phyloP scores from a whole-genome alignment of 2,113 vertebrate genomes.

The Ceratotherium simum region DNA sequence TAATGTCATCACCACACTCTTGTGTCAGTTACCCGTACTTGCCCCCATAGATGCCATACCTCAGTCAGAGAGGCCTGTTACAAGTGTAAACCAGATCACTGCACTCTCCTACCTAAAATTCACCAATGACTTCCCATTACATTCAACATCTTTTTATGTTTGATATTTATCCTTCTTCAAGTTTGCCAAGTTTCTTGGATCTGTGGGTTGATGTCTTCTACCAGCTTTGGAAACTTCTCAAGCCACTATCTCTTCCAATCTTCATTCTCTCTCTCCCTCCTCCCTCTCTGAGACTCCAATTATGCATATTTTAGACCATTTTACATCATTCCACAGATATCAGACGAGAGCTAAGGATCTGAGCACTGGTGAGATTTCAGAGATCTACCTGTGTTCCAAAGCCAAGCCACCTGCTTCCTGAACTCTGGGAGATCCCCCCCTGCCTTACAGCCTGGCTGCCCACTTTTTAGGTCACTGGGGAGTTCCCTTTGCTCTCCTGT shows the following conservation, averaged over 20 bases:
- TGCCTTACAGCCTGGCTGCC: neutral
- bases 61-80: neutral
- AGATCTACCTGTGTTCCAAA: neutral
- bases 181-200: neutral
- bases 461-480: neutral
- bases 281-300: neutral
- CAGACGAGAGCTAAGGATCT: neutral
- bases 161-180: neutral
- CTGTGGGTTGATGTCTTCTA: neutral
- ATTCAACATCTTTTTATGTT: neutral
- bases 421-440: neutral
- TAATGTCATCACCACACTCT: neutral
- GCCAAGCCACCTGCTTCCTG: neutral
- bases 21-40: neutral
- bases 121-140: neutral
- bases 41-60: neutral
- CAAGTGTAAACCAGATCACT: neutral
- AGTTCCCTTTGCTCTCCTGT: neutral
- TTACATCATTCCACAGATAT: neutral
- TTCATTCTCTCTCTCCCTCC: neutral
- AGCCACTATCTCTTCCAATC: neutral
- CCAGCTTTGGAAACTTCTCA: conserved; percentile 44
- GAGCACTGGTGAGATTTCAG: neutral
- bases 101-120: neutral
- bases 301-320: neutral